Conservation (phyloP, 2,888 invertebrate genomes). For the Beris chalybata region DNA sequence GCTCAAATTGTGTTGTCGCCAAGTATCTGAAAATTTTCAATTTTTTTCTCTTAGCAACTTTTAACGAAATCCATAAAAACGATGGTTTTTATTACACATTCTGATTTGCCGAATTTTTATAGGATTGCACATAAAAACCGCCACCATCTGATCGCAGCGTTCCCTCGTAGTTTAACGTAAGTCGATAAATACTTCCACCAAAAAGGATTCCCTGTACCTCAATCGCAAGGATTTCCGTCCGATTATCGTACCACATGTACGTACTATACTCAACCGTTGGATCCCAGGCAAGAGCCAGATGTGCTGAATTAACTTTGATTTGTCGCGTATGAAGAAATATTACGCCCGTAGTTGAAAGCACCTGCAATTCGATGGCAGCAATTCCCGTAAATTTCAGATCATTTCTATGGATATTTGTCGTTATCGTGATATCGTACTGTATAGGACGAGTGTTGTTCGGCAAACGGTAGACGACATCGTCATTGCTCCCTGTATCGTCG, state of each 20-base stretch:
- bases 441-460: slow-evolving; percentile 60
- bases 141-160: slow-evolving; percentile 57
- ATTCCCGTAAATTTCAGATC: slow-evolving; percentile 53
- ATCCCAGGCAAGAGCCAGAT: background rate
- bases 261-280: background rate
- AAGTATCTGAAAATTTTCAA: slow-evolving; percentile 44
- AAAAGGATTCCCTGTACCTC: slow-evolving; percentile 3
- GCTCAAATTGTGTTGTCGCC: slow-evolving; percentile 66
- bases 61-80: too few species aligned
- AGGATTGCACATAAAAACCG: slow-evolving; percentile 63
- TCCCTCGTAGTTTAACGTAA: slow-evolving; percentile 55
- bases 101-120: slow-evolving; percentile 44
- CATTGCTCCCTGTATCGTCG: slow-evolving; percentile 8
- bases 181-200: background rate
- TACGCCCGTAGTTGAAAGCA: slow-evolving; percentile 56
- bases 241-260: background rate
- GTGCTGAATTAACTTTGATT: slow-evolving; percentile 4
- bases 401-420: slow-evolving; percentile 56
- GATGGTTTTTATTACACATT: slow-evolving; percentile 4
- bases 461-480: slow-evolving; percentile 56
- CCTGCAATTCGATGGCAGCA: slow-evolving; percentile 57
- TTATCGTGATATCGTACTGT: slow-evolving; percentile 60
- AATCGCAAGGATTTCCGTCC: slow-evolving; percentile 36
- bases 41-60: background rate
- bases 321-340: slow-evolving; percentile 47